phyloP scores from a whole-genome alignment of 2,888 invertebrate species.

The Zele albiditarsus region DNA sequence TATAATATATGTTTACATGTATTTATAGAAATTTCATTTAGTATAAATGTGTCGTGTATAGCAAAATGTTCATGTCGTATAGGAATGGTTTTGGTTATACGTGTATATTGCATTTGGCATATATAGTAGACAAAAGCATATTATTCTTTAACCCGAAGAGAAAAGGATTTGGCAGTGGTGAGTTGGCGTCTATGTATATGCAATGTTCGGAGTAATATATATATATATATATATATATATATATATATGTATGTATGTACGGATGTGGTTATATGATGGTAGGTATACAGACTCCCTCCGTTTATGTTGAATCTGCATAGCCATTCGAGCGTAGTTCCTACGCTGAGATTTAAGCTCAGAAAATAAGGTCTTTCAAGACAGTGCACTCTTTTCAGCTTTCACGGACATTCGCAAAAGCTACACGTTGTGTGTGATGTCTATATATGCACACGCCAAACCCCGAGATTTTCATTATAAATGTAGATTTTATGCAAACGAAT shows the following conservation, averaged over 20 bases:
- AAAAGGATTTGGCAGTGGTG: conserved; percentile 36
- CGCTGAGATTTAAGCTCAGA: conserved; percentile 38
- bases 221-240: neutral
- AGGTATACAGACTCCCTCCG: conserved; percentile 24
- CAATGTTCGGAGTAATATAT: neutral
- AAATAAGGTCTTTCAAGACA: conserved; percentile 36
- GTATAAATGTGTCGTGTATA: neutral
- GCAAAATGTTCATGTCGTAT: neutral
- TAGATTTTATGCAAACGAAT: conserved; percentile 26
- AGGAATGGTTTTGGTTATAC: neutral
- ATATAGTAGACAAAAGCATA: conserved; percentile 18
- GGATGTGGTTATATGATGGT: neutral
- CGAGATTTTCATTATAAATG: conserved; percentile 29
- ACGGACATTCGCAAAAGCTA: conserved; percentile 10
- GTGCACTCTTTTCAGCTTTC: conserved; percentile 28
- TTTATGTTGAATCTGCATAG: conserved; percentile 46
- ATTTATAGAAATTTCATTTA: no score
- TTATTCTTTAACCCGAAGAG: conserved; percentile 35
- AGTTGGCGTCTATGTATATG: conserved; percentile 19
- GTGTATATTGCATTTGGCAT: neutral
- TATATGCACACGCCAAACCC: neutral
- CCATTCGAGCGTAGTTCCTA: conserved; percentile 32
- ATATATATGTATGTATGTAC: no score
- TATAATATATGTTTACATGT: no score
- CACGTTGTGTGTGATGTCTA: conserved; percentile 12